Conservation (phyloP, 2,113 vertebrate species). For the Mastomys coucha region DNA sequence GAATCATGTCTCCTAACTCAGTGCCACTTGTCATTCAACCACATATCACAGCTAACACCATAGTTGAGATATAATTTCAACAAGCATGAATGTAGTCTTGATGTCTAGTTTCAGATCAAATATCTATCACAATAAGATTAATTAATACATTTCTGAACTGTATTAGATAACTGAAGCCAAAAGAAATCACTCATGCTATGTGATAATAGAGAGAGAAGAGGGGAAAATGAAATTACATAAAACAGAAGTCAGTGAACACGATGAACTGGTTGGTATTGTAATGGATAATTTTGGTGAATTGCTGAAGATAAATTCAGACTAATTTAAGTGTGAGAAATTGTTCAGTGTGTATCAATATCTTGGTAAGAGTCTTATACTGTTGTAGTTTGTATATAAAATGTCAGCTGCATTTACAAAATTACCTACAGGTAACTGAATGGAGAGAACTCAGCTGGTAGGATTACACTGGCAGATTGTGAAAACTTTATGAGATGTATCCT, state of each 20-base stretch:
- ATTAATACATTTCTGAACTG: background rate
- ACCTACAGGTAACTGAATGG: background rate
- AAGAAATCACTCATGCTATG: background rate
- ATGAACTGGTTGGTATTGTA: background rate
- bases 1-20: constrained; percentile 71
- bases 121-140: background rate
- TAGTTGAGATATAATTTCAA: background rate
- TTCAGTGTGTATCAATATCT: background rate
- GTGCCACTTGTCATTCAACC: background rate
- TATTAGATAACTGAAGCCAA: background rate
- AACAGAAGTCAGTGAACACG: background rate
- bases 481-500: background rate
- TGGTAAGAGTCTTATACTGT: too few species aligned
- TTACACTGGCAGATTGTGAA: background rate
- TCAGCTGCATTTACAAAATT: background rate
- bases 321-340: background rate
- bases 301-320: background rate
- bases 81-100: background rate
- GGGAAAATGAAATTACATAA: background rate
- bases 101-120: background rate
- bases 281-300: background rate
- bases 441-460: background rate
- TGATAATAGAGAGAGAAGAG: background rate
- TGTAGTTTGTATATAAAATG: background rate
- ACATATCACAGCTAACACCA: background rate